phyloP scores from a whole-genome alignment of 2,797 vertebrate genomes.

The Stomatorhinus walkeri region DNA sequence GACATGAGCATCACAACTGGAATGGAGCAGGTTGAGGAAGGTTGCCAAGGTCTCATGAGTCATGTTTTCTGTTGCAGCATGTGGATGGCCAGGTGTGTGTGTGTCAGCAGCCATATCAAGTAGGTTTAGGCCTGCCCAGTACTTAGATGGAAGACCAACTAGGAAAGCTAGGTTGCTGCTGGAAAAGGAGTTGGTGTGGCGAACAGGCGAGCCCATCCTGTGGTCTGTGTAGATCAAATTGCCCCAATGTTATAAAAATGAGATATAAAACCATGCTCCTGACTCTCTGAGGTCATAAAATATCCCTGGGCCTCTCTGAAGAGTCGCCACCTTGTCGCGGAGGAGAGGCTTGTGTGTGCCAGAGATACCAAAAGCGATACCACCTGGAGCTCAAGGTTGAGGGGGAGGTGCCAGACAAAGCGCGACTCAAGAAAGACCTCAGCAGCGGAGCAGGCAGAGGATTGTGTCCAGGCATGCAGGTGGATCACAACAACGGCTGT shows the following conservation, averaged over 20 bases:
- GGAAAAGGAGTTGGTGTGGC: background rate
- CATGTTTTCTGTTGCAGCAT: too few relatives aligned
- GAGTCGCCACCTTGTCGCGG: constrained; percentile 14
- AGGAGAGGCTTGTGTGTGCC: constrained; percentile 18
- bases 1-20: too few relatives aligned
- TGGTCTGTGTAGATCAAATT: background rate
- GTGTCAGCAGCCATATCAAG: too few relatives aligned
- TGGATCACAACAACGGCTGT: background rate
- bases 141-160: too few relatives aligned
- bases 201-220: background rate
- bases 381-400: constrained; percentile 25
- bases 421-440: constrained; percentile 2
- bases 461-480: background rate
- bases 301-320: background rate
- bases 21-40: too few relatives aligned
- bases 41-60: too few relatives aligned
- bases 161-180: background rate
- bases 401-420: constrained; percentile 17
- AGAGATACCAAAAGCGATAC: constrained; percentile 14
- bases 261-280: background rate
- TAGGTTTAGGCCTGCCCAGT: too few relatives aligned
- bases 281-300: background rate
- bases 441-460: constrained; percentile 7
- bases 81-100: too few relatives aligned
- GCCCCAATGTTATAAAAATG: background rate